Percentiles rank a stretch among this genome's conserved stretches.
Evolutionary conservation across 2,797 vertebrate species (phyloP).

Genomic region (Meriones psammophilus): DNA sequence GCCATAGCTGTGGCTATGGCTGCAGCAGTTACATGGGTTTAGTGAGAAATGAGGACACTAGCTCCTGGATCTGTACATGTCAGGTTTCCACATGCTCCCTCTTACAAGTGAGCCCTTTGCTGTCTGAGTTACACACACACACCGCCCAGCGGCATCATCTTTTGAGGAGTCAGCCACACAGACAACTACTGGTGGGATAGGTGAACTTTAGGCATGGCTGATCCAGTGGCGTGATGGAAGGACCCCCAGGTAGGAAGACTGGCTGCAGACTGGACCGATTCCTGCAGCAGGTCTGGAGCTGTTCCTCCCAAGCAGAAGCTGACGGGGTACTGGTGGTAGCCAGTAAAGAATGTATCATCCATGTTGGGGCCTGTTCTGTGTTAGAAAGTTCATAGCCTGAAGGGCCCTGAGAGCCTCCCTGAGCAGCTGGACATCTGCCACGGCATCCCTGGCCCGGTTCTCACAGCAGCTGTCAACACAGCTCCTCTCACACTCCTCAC

Average conservation of each 20-base stretch:
- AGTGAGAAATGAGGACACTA: background rate
- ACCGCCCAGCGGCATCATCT: too few species aligned
- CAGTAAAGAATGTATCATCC: background rate
- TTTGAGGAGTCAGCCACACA: background rate
- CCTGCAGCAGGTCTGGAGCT: background rate
- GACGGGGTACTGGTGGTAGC: background rate
- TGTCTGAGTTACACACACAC: background rate
- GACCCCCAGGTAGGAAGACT: background rate
- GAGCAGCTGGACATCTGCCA: background rate
- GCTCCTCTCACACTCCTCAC: background rate
- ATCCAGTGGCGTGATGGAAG: background rate
- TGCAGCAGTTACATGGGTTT: background rate
- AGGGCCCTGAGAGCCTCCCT: background rate
- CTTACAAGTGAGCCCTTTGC: too few species aligned
- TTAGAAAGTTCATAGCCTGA: background rate
- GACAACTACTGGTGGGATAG: background rate
- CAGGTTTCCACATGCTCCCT: background rate
- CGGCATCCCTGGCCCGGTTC: background rate
- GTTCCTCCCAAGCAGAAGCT: background rate
- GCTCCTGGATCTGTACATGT: background rate
- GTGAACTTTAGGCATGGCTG: background rate
- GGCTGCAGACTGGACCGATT: background rate
- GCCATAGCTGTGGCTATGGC: background rate
- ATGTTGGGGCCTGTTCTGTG: background rate
- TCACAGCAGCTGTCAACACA: background rate